Evolutionary conservation across 2,797 vertebrate genomes (phyloP), one percentile per base, ranked within the genome.

Genomic region (Sebastes kiyomatsui): DNA sequence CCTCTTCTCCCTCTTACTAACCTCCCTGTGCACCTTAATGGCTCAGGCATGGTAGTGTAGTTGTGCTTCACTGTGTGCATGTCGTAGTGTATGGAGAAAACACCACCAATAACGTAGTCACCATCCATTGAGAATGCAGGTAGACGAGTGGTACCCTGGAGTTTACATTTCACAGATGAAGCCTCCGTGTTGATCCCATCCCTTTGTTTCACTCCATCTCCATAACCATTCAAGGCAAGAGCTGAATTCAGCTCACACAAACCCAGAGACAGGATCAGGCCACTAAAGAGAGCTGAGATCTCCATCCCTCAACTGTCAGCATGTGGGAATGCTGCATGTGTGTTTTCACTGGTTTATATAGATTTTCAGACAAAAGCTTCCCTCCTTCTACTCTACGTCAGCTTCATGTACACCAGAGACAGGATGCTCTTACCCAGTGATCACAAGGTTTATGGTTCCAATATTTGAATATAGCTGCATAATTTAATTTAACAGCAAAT

Each of bases 11-110:
- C 18, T 30, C 22, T 72, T 49, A 83, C 88, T 86, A 62, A 94
- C 93, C 92, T 91, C 22, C 88, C 90, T 61, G 55, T 70, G 68
- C 91, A 92, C 14, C 14, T 64, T 18, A 79, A 28, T 13, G 82
- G 74, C 35, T 81, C 88, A 62, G 94, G 93, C 52, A 67, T 14
- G 28, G 14, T 64, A 42, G 84, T 91, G 77, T 91, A 94, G 79
- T 87, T 87, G 25, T 89, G 55, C 22, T 77, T 87, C 74, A 80
- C 62, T 22, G 77, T 82, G 22, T 83, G 42, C 60, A 78, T 82
- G 22, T 86, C 65, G 71, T 77, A 20, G 25, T 94, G 92, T 7
- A 94, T 87, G 11, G 90, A 86, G 35, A 94, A 94, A 67, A 89
- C 81, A 8, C 91, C 33, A 4, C 91, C 92, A 27, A 92, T 83